Evolutionary conservation across 2,888 invertebrate species (phyloP), one percentile per base, ranked within the genome.

Genomic region (Parnassius glacialis): DNA sequence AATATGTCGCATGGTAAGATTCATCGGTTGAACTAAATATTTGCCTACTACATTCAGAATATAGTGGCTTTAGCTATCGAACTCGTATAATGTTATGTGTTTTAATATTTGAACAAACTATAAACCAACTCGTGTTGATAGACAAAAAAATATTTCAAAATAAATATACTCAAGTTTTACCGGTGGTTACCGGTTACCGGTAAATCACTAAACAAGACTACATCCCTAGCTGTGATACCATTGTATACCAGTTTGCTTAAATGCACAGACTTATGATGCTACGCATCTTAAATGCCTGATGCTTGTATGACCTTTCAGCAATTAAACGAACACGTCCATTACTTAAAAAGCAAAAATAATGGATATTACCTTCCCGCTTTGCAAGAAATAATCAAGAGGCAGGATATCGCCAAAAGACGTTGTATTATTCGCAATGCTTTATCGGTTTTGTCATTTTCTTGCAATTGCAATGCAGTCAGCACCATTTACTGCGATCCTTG

Each of bases 361-460:
- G 20, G 34, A 16, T 41, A 41, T 59, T 53, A 53, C 41, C 47
- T 59, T 0, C 42, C 20, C 13, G 42, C 16, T 16, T n/a, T 12
- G 34, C 43, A 9, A 20, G 16, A 45, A 48, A 53, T 44, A 58
- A 52, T 47, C 13, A 52, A 52, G 42, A 9, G 10, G 42, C 43
- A n/a, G 10, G 34, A 44, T 54, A 47, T 47, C 52, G 12, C 16
- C n/a, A 50, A 61, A 61, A 61, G 52, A 44, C n/a, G 44, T 61
- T 41, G 34, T 52, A 52, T 51, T 52, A 52, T 52, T 57, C 47
- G 52, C n/a, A 16, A 48, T 10, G n/a, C 43, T 52, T n/a, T 11
- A 59, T 59, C 43, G 9, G 41, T 16, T 56, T 50, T 61, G 55
- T 61, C 60, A 52, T 61, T 57, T 43, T 57, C 41, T 48, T n/a